Base-by-base conservation (phyloP, 2,888 invertebrate genomes). In the Pedicia rivosa region DNA sequence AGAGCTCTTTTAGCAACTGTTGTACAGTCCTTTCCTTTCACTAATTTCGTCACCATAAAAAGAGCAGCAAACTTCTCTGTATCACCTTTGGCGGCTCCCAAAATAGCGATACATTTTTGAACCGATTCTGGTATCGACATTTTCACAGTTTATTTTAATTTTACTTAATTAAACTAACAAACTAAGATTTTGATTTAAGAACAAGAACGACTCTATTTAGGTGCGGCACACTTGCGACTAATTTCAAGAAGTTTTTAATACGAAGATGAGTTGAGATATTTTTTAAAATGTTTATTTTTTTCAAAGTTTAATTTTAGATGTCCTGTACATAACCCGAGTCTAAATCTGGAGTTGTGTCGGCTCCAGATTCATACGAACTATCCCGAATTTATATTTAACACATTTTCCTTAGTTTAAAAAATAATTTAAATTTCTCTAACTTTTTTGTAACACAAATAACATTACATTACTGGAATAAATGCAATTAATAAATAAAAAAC, bases 11-110 rank as follows among this genome's bases (percentile, higher is more conserved):
- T 82, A n/a, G 75, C 74, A n/a, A 71, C 66, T 8, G 75, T 64
- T 48, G 71, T 74, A 54, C 86, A 82, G 50, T 87, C 82, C 53
- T 80, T 80, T 44, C 78, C 77, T 58, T 84, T 83, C 26, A 90
- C 78, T 37, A 88, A 62, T 59, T 90, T 91, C 3, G 90, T 88
- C 36, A 90, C 86, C 78, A 90, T 80, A 57, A 90, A 87, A 35
- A 91, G 68, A 2, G 81, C 86, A 27, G 90, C 88, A 57, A 91
- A 87, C 57, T 86, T 88, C 59, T 90, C 88, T 1, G 87, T 87
- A 59, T 91, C 90, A 55, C 74, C 79, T 50, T 74, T 72, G 9
- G 86, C 81, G 51, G 72, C 71, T 57, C 81, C 78, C 46, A 91
- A 59, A 50, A 87, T 77, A 42, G 73, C 72, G 47, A 79, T 74